Conservation (phyloP, 2,888 invertebrate genomes). For the Petrolisthes manimaculis region DNA sequence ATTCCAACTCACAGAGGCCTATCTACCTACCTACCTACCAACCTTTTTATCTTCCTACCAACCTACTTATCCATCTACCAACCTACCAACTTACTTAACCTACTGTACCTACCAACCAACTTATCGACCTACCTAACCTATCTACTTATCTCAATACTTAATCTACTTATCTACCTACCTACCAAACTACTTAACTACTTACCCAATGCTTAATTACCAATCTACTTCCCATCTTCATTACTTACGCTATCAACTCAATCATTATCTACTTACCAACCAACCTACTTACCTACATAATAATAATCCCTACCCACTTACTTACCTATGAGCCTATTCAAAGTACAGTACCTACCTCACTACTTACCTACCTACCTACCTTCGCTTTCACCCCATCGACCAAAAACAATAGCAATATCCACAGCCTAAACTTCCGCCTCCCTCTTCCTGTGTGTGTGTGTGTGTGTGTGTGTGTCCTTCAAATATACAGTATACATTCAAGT, state of each 20-base stretch:
- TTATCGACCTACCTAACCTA: not conserved
- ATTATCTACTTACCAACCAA: not conserved
- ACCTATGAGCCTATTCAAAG: not conserved
- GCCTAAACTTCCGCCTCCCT: not conserved
- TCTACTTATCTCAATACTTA: not conserved
- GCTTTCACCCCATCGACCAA: conserved; percentile 7
- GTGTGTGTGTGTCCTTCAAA: too few relatives aligned
- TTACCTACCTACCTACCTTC: not conserved
- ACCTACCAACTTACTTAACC: not conserved
- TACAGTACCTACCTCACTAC: not conserved
- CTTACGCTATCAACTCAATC: not conserved
- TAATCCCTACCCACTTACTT: not conserved
- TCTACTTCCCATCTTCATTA: too few relatives aligned
- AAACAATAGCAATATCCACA: not conserved
- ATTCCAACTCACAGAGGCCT: not conserved
- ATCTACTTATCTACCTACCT: not conserved
- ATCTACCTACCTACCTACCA: conserved; percentile 12
- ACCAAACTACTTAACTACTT: not conserved
- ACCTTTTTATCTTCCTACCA: not conserved
- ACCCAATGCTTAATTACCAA: not conserved
- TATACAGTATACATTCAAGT: too few relatives aligned
- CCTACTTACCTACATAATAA: not conserved
- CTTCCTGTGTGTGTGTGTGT: too few relatives aligned
- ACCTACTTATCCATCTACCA: not conserved
- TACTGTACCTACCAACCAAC: not conserved